Conservation (phyloP, 2,888 invertebrate genomes). For the Neuroscelio doddi region DNA sequence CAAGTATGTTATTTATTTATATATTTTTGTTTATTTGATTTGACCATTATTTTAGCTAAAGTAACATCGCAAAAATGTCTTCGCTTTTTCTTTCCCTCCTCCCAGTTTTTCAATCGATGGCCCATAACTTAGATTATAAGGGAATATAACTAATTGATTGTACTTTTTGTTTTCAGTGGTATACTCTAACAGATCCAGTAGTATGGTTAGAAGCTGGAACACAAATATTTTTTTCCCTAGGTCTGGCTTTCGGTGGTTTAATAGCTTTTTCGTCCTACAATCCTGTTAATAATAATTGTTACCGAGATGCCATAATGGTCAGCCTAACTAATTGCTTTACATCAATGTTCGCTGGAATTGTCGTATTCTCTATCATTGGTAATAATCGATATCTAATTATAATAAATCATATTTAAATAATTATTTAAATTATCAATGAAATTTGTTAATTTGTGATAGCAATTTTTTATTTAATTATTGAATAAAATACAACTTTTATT, state of each 20-base stretch:
- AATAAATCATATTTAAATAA: no score
- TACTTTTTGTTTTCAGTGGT: constrained; percentile 77
- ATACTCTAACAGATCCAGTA: constrained; percentile 90
- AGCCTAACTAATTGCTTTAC: constrained; percentile 95
- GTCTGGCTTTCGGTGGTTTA: constrained; percentile 94
- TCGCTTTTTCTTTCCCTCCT: no score
- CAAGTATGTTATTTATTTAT: background rate
- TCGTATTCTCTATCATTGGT: constrained; percentile 95
- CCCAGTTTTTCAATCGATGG: background rate
- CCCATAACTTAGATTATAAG: background rate
- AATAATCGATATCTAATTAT: no score
- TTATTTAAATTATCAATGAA: background rate
- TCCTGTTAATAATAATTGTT: constrained; percentile 96
- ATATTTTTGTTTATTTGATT: no score
- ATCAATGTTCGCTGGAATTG: constrained; percentile 96
- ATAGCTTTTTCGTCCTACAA: constrained; percentile 98
- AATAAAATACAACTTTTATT: no score
- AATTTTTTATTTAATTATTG: no score
- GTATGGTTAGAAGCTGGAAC: constrained; percentile 99
- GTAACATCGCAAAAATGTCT: no score
- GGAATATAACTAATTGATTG: no score
- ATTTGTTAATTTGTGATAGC: background rate
- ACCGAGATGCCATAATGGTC: constrained; percentile 93
- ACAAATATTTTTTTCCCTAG: constrained; percentile 97
- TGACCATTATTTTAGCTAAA: no score